phyloP scores from a whole-genome alignment of 2,888 invertebrate genomes.

The Drosophila setosimentum region DNA sequence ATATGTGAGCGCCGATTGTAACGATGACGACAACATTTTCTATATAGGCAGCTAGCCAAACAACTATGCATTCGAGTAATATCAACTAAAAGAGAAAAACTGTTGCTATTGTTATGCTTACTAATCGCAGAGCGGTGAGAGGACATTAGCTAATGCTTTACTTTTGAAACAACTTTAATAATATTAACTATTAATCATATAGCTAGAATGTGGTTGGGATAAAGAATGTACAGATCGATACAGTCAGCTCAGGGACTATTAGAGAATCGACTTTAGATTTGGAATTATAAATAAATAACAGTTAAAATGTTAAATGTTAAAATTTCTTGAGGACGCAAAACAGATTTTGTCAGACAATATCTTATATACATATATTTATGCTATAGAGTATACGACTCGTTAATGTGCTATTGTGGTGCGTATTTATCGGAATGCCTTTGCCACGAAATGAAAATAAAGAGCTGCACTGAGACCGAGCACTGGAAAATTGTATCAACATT shows the following conservation, averaged over 20 bases:
- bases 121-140: not conserved
- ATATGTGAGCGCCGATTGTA: constrained; percentile 53
- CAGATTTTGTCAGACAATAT: not conserved
- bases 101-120: constrained; percentile 39
- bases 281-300: not conserved
- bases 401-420: not conserved
- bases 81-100: constrained; percentile 36
- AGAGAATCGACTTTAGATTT: rapidly evolving
- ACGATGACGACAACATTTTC: constrained; percentile 65
- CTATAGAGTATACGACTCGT: constrained; percentile 21
- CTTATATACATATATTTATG: not conserved
- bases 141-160: constrained; percentile 17
- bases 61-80: constrained; percentile 38
- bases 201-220: not conserved
- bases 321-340: not conserved
- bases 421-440: constrained; percentile 39
- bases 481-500: constrained; percentile 74
- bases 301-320: not conserved
- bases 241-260: not conserved
- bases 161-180: not conserved
- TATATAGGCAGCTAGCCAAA: constrained; percentile 41
- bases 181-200: not conserved
- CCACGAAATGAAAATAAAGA: constrained; percentile 54
- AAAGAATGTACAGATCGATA: not conserved
- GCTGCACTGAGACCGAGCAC: constrained; percentile 25